A percentile compares a stretch with the other conserved stretches of the same genome.
Evolutionary conservation across 2,888 invertebrate genomes (phyloP).

Genomic region (Strigamia maritima): DNA sequence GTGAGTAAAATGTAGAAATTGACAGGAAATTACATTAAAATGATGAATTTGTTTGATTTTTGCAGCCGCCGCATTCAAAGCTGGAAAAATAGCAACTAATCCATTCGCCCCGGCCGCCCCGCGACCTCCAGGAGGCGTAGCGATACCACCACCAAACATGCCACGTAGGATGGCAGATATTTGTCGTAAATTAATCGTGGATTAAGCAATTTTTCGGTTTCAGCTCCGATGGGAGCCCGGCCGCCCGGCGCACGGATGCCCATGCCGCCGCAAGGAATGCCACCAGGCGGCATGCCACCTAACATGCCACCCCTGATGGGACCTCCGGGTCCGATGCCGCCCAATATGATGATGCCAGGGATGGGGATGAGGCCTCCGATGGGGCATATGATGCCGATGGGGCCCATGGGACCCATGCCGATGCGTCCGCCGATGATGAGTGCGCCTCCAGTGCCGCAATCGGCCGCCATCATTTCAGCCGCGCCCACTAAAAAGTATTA

Average conservation of each 20-base stretch:
- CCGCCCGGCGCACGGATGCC: conserved; percentile 57
- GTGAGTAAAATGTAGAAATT: conserved; percentile 44
- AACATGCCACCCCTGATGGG: conserved; percentile 48
- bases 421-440: conserved; percentile 7
- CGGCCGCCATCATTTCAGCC: not conserved
- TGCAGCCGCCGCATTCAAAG: conserved; percentile 88
- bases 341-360: conserved; percentile 46
- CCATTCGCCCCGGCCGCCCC: conserved; percentile 68
- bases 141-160: conserved; percentile 66
- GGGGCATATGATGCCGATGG: conserved; percentile 4
- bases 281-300: conserved; percentile 46
- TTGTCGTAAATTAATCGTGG: too few species aligned
- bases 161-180: conserved; percentile 44
- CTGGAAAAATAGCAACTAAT: conserved; percentile 90
- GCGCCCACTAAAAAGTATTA: not conserved
- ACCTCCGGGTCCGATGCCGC: conserved; percentile 45
- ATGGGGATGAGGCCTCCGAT: conserved; percentile 24
- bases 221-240: conserved; percentile 50
- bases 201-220: too few species aligned
- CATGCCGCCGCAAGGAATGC: conserved; percentile 47
- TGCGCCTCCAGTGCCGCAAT: not conserved
- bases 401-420: not conserved
- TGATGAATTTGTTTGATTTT: conserved; percentile 41
- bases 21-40: not conserved
- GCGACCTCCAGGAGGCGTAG: conserved; percentile 61